Base-by-base conservation (phyloP, 2,797 vertebrate species). In the Acanthurus tractus region DNA sequence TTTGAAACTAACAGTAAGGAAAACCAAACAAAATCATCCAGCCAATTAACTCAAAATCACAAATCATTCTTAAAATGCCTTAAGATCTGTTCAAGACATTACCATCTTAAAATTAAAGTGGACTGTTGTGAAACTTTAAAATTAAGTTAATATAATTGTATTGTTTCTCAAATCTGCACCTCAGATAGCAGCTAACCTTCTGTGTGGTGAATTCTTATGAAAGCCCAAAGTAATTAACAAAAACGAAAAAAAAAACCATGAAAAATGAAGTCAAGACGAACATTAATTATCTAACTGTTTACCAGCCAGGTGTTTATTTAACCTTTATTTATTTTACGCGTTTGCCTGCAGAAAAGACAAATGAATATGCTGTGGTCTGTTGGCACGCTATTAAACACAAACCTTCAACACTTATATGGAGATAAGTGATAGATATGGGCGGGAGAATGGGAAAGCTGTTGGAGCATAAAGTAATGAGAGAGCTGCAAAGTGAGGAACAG, bases 291-390 rank as follows among this genome's bases (percentile, higher is more conserved):
- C 64, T 52, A 72, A 44, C 46, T 66, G 58, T 83, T 89, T 78
- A 75, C 42, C 58, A 64, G 70, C 82, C 85, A 92, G 86, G 85
- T 91, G 86, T 88, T 89, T 79, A 81, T 83, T 77, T 79, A 76
- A 57, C 0, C 17, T 20, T 52, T 22, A 50, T 81, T 70, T 59
- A 20, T 81, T 83, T 85, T 74, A 76, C 11, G 29, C 13, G 3
- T 69, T 78, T 56, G 40, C 48, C 74, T 66, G 58, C 64, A 55
- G 70, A 61, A 74, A 83, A 90, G 86, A 91, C 25, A 83, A 80
- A 90, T 88, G 77, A 63, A 70, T 46, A 20, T 8, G 2, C 48
- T 3, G 8, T 8, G 36, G 64, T 75, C 22, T 76, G 63, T 14
- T 82, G 83, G 74, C 88, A 84, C 12, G 49, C 53, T 65, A 87